A percentile compares a stretch with the other conserved stretches of the same genome.
These are phyloP conservation scores for Himalopsyche tibetana DNA, from an alignment of 2,888 invertebrate species.

Conservation along the genomic window DNA sequence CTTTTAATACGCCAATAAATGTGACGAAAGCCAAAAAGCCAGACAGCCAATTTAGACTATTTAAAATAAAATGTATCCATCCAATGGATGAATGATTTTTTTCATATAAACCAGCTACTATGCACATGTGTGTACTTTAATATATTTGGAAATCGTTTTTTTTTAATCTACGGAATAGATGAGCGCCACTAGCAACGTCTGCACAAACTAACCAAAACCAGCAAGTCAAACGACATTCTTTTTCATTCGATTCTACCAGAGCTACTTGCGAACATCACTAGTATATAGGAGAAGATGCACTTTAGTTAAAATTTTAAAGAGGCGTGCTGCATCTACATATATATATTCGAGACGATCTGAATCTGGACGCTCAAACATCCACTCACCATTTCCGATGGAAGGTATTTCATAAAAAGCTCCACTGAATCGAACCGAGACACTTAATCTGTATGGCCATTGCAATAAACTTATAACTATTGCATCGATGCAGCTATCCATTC, in stretches of 20 bases:
- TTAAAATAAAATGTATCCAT: no score
- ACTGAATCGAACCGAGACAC: neutral
- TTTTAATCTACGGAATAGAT: neutral
- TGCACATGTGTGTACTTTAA: no score
- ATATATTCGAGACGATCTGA: neutral
- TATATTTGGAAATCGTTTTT: no score
- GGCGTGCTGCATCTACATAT: neutral
- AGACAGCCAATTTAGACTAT: no score
- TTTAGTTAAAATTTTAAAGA: conserved; percentile 10
- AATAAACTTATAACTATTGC: neutral
- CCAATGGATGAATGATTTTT: no score
- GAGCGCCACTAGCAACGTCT: neutral
- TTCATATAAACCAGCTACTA: no score
- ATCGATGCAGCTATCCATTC: neutral
- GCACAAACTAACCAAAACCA: neutral
- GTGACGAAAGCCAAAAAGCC: no score
- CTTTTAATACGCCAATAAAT: no score
- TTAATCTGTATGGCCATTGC: neutral
- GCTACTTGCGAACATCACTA: neutral
- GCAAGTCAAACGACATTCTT: neutral
- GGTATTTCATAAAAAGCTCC: neutral
- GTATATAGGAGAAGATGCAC: neutral
- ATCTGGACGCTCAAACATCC: neutral
- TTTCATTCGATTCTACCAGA: neutral
- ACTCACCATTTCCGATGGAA: neutral